Evolutionary conservation across 37 sponge, comb jelly and placozoan species (phyloP).

Genomic region (Spongia lamella): DNA sequence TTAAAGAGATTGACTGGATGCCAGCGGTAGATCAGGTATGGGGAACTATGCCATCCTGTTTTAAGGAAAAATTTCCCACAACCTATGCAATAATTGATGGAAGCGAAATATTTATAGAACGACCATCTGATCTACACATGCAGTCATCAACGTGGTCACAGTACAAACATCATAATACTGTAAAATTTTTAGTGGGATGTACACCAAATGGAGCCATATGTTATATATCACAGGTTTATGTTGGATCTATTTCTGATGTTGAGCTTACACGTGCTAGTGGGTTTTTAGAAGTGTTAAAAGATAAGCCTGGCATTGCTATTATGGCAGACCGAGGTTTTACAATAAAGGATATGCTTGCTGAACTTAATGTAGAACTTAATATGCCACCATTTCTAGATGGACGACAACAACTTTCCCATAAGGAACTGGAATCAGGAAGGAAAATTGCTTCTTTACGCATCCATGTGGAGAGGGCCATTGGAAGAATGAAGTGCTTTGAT

Average conservation of each 20-base stretch:
- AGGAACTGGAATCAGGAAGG: conserved; percentile 46
- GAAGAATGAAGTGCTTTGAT: too few relatives aligned
- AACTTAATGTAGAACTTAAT: conserved; percentile 45
- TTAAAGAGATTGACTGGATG: conserved; percentile 32
- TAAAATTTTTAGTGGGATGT: conserved; percentile 35
- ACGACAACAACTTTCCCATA: conserved; percentile 37
- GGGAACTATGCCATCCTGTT: conserved; percentile 22
- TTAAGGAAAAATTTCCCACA: conserved; percentile 32
- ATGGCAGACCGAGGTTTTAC: conserved; percentile 75
- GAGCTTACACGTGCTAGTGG: conserved; percentile 37
- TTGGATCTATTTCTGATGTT: conserved; percentile 46
- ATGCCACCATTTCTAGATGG: conserved; percentile 62
- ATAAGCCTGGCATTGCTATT: conserved; percentile 40
- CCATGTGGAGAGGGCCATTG: too few relatives aligned
- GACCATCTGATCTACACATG: conserved; percentile 35
- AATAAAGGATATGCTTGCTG: conserved; percentile 47
- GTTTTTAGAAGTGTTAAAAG: conserved; percentile 17
- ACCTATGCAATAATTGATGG: conserved; percentile 51
- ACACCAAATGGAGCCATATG: conserved; percentile 36
- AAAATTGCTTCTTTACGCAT: conserved; percentile 54
- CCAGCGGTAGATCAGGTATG: conserved; percentile 31
- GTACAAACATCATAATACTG: conserved; percentile 43
- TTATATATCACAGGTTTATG: conserved; percentile 36
- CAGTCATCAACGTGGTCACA: conserved; percentile 32
- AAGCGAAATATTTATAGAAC: conserved; percentile 29